A percentile compares a stretch with the other conserved stretches of the same genome.
These are phyloP conservation scores for Drosophila paramelanica DNA, from an alignment of 2,888 invertebrate species.

Conservation along the genomic window DNA sequence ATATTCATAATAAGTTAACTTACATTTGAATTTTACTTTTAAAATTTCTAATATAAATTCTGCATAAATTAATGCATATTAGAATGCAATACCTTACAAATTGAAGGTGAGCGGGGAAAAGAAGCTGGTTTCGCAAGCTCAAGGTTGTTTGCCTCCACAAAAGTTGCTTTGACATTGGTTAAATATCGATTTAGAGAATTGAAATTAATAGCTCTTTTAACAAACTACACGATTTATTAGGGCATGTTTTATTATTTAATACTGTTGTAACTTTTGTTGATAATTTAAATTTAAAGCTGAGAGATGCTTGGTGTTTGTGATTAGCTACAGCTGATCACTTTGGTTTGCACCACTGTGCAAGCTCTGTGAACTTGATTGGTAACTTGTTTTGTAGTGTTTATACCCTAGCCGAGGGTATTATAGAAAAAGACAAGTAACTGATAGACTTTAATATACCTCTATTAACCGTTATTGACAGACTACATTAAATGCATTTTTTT, in stretches of 20 bases:
- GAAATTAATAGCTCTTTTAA: not conserved
- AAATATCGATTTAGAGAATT: not conserved
- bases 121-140: slow-evolving; percentile 65
- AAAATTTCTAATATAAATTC: no score
- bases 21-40: no score
- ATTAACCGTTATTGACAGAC: no score
- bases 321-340: not conserved
- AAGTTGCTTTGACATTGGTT: slow-evolving; percentile 35
- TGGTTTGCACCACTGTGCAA: slow-evolving; percentile 50
- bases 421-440: not conserved
- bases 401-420: not conserved
- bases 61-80: no score
- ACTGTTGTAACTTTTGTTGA: not conserved
- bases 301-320: not conserved
- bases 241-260: not conserved
- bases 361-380: slow-evolving; percentile 54
- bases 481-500: no score
- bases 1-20: no score
- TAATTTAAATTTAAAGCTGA: not conserved
- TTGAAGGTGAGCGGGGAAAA: not conserved
- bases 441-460: not conserved
- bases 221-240: not conserved
- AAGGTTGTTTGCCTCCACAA: slow-evolving; percentile 53
- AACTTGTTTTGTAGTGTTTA: slow-evolving; percentile 32
- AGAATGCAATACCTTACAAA: no score